Base-by-base conservation (phyloP, 2,888 invertebrate species). In the Timema cristinae region DNA sequence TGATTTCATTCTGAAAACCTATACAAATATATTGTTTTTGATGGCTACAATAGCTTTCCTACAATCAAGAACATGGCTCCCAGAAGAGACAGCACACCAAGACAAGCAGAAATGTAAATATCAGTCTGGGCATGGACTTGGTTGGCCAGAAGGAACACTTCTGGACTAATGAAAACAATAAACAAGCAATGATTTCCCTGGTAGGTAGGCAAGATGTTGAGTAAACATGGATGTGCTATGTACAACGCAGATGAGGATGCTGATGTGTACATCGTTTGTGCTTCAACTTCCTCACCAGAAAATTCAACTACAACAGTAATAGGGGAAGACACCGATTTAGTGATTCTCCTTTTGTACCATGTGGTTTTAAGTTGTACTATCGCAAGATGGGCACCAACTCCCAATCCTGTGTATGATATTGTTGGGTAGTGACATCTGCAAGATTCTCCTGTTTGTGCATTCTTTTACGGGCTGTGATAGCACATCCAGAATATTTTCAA, bases 301-400 rank as follows among this genome's bases (percentile, higher is more conserved):
- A 56, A 15, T 56, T 2, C 6, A 56, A 56, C 56, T 7, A 11
- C n/a, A n/a, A 11, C 16, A n/a, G 16, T 16, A 11, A 56, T 10
- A 15, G 8, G 56, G 15, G 56, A 56, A 11, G 10, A 56, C 16
- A 56, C 56, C 8, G 56, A 56, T 16, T 7, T 56, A 7, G 5
- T 56, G 5, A 13, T 56, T 56, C 56, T 56, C 7, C 16, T 56
- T n/a, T 56, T 56, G 16, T 11, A 56, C 56, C 56, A 56, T 56
- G 56, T 56, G 56, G 56, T 56, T 56, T 56, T 13, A 56, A 56
- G 16, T 13, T 56, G 56, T 56, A 56, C 8, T 56, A 15, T 16
- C 8, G 7, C 15, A 15, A 56, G 56, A 56, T 7, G 56, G 16
- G 56, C 6, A 56, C 16, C 16, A 56, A 6, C 56, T 56, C n/a